Base-by-base conservation (phyloP, 2,113 vertebrate genomes). In the Pimephales promelas region DNA sequence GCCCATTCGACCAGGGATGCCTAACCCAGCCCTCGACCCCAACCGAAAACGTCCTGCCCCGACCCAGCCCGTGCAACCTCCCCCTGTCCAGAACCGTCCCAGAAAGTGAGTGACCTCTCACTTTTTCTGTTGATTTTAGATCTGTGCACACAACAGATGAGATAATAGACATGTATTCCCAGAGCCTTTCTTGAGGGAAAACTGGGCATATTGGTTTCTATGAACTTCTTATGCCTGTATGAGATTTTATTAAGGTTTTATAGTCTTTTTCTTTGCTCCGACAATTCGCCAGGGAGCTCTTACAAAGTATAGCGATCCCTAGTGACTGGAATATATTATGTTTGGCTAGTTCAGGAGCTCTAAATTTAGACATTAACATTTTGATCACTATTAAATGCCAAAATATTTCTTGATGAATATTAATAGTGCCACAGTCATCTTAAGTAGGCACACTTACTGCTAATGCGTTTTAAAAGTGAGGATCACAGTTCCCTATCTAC, bases 1-100 rank as follows among this genome's bases (percentile, higher is more conserved):
- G 76, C 94, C 95, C 0, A 94, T 96, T 82, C 93, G 96, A 75
- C 94, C 95, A 1, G 96, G 96, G 74, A 92, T 96, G 89, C 95
- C 95, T 64, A 95, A 93, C 87, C 85, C 94, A 0, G 92, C 93
- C 85, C 93, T 97, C 94, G 96, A 97, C 87, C 93, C 93, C 10
- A 93, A 93, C 54, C 91, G 96, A 68, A 97, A 97, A 87, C 92
- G 96, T 40, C 90, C 96, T 5, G 94, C 94, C 26, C 91, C 95
- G 0, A 93, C 95, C 81, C 95, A 95, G 85, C 94, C 94, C 36
- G 94, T 93, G 43, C 95, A 94, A 28, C 93, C 92, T 88, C 89
- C 93, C 82, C 34, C 87, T 3, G 90, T 93, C 26, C 95, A 95
- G 90, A 94, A 86, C 89, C 90, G 96, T 54, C 90, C 92, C 80